Evolutionary conservation across 1,140 invertebrate genomes (phyloP).

Genomic region (Lordiphosa collinella): DNA sequence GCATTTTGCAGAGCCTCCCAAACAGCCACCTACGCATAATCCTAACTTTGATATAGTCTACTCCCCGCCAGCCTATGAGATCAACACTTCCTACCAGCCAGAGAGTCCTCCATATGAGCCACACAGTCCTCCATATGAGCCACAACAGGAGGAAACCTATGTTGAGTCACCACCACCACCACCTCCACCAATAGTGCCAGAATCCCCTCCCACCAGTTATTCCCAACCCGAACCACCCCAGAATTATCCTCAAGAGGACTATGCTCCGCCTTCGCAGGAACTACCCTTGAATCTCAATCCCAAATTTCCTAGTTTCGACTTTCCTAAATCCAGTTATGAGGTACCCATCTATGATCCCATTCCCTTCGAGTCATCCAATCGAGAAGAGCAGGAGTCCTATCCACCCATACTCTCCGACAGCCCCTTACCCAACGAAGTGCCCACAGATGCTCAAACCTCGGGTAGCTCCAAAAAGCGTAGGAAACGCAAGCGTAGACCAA

Average conservation of each 20-base stretch:
- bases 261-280: constrained; percentile 53
- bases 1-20: constrained; percentile 64
- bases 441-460: constrained; percentile 41
- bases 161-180: constrained; percentile 8
- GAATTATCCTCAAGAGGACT: constrained; percentile 51
- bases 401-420: constrained; percentile 45
- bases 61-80: constrained; percentile 65
- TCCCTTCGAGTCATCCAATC: constrained; percentile 64
- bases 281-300: constrained; percentile 62
- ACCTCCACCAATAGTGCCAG: too few relatives aligned
- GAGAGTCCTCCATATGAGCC: constrained; percentile 34
- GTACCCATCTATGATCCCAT: constrained; percentile 76
- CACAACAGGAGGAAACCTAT: constrained; percentile 12
- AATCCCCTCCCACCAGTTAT: constrained; percentile 20
- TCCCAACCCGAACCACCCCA: constrained; percentile 19
- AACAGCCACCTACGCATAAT: constrained; percentile 1
- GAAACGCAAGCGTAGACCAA: constrained; percentile 47
- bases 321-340: constrained; percentile 74
- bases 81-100: constrained; percentile 47
- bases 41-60: constrained; percentile 61
- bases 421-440: too few relatives aligned
- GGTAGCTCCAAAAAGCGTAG: constrained; percentile 43
- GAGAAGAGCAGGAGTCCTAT: constrained; percentile 64
- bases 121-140: constrained; percentile 2
- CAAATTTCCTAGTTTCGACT: constrained; percentile 68